Evolutionary conservation across 1,140 invertebrate genomes (phyloP).

Genomic region (Penaeus vannamei): DNA sequence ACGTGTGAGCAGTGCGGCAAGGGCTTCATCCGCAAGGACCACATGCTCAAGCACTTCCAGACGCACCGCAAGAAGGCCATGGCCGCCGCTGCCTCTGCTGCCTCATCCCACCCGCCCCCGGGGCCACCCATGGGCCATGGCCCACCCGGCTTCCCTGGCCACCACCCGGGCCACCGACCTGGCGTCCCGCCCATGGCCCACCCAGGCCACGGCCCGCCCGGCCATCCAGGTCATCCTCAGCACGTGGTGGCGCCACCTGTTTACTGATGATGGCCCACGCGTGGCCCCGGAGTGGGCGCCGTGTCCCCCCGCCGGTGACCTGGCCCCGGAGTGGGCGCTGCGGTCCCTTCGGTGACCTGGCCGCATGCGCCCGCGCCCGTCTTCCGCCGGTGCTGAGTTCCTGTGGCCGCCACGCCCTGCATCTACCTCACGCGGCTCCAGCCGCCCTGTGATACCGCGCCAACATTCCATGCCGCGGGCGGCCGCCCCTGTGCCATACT

Average conservation of each 20-base stretch:
- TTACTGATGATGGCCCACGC: conserved; percentile 62
- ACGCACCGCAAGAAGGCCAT: conserved; percentile 80
- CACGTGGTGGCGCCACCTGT: conserved; percentile 62
- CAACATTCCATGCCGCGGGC: conserved; percentile 65
- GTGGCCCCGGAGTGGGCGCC: conserved; percentile 63
- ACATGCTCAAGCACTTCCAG: conserved; percentile 92
- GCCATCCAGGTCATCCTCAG: conserved; percentile 59
- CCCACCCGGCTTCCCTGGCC: conserved; percentile 57
- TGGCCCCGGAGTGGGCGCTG: conserved; percentile 29
- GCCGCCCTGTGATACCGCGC: conserved; percentile 65
- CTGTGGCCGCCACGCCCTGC: conserved; percentile 62
- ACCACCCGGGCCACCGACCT: conserved; percentile 55
- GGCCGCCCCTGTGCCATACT: conserved; percentile 58
- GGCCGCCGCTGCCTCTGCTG: conserved; percentile 52
- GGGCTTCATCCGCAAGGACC: conserved; percentile 94
- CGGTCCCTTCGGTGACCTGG: not conserved
- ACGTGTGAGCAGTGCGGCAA: conserved; percentile 86
- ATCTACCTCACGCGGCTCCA: conserved; percentile 64
- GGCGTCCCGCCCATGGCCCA: conserved; percentile 59
- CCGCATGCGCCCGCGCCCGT: conserved; percentile 50
- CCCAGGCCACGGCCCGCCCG: conserved; percentile 61
- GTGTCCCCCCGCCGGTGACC: conserved; percentile 56
- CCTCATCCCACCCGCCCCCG: conserved; percentile 44
- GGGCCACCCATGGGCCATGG: conserved; percentile 56
- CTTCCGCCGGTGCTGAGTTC: conserved; percentile 66